Base-by-base conservation (phyloP, 2,888 invertebrate genomes). In the Unio pictorum region DNA sequence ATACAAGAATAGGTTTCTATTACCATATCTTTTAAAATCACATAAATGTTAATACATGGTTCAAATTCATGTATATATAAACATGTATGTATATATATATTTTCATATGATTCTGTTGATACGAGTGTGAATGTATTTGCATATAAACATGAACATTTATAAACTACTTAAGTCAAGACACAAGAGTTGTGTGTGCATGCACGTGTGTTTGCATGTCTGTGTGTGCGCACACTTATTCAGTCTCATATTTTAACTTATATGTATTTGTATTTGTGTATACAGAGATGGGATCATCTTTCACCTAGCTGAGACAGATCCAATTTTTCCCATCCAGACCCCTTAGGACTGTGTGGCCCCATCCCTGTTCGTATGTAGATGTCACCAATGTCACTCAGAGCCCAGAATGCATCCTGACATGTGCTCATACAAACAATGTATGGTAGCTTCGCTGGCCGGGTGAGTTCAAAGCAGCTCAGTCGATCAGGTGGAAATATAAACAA, bases 331-430 rank as follows among this genome's bases (percentile, higher is more conserved):
- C 86, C 86, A 11, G 81, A 77, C 3, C 92, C 92, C 69, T 87
- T 83, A 3, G 88, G 87, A 71, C 89, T 89, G 26, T 78, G 80
- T 15, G 87, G 82, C 0, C 90, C 87, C 68, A 92, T 89, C 6
- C 90, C 91, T 66, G 86, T 86, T 18, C 92, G 83, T 45, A 91
- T 89, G 75, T 85, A 90, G 8, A 92, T 87, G 20, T 84, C 74
- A 1, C 92, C 91, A 28, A 86, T 78, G n/a, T 83, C 79, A 3
- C 89, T 89, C 55, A 92, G 85, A 4, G 90, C 84, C 92, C 92
- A 92, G 23, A 92, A 79, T 8, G 90, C 89, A 72, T 90, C 89
- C 0, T 86, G 83, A 26, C 90, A 87, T 7, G 90, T 88, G 56
- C 88, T 83, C n/a, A 91, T 69, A 73, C 89, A 88, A 7, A 71